Evolutionary conservation across 2,113 vertebrate species (phyloP).

Genomic region (Zosterops pallidus): DNA sequence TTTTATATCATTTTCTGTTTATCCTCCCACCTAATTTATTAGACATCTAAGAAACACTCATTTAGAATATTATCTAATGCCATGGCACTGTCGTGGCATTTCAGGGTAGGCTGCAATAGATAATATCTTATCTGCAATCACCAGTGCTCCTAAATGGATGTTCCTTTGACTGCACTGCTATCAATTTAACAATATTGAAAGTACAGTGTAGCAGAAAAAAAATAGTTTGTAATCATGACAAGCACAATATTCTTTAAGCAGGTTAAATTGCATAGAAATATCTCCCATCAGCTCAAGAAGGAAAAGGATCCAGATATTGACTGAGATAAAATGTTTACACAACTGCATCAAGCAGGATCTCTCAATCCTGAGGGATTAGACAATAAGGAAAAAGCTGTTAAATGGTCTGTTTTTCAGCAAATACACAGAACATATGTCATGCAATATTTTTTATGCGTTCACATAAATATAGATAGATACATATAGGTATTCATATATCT

Average conservation of each 20-base stretch:
- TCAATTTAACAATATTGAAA: neutral
- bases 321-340: neutral
- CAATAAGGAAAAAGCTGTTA: neutral
- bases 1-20: neutral
- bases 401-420: neutral
- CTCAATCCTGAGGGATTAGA: neutral
- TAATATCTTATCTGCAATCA: neutral
- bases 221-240: neutral
- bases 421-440: accelerated
- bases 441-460: neutral
- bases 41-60: neutral
- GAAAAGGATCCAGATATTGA: neutral
- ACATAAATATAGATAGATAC: neutral
- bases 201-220: neutral
- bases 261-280: neutral
- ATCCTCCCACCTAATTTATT: neutral
- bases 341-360: neutral
- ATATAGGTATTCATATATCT: neutral
- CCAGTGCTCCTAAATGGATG: neutral
- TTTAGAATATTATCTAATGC: neutral
- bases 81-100: neutral
- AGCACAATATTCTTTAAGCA: neutral
- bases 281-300: neutral
- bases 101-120: neutral
- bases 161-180: neutral